Percentiles rank a stretch among this genome's conserved stretches.
Evolutionary conservation across 1,140 invertebrate genomes (phyloP).

Genomic region (Drosophila melanogaster): DNA sequence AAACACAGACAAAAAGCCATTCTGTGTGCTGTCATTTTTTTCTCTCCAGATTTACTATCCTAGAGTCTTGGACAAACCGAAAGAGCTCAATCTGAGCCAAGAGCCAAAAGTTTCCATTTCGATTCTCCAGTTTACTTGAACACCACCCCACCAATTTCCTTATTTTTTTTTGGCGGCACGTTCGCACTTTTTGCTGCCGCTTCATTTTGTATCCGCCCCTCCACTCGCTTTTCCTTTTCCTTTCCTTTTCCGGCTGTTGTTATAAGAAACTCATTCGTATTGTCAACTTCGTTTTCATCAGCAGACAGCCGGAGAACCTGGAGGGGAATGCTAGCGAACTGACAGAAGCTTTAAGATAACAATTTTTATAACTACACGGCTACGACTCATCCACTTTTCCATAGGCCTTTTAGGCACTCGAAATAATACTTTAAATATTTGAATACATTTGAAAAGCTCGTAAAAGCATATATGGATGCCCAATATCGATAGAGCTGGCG

Average conservation of each 20-base stretch:
- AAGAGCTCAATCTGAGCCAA: slow-evolving; percentile 72
- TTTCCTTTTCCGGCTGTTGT: slow-evolving; percentile 50
- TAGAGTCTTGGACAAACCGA: slow-evolving; percentile 31
- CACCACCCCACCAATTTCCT: slow-evolving; percentile 27
- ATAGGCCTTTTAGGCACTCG: slow-evolving; percentile 17
- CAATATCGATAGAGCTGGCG: too few species aligned
- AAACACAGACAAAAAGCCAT: slow-evolving; percentile 20
- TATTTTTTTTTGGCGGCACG: slow-evolving; percentile 41
- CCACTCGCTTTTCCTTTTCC: slow-evolving; percentile 16
- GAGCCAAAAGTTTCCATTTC: slow-evolving; percentile 44
- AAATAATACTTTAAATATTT: neutral
- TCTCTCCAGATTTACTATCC: slow-evolving; percentile 36
- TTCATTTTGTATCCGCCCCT: slow-evolving; percentile 35
- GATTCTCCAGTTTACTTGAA: slow-evolving; percentile 13
- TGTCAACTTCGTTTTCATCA: slow-evolving; percentile 82
- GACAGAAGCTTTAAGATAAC: slow-evolving; percentile 78
- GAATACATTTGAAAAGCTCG: neutral
- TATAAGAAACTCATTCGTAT: slow-evolving; percentile 82
- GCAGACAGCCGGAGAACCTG: slow-evolving; percentile 50
- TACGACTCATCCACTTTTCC: slow-evolving; percentile 25
- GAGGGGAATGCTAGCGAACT: slow-evolving; percentile 46
- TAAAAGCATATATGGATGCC: too few species aligned
- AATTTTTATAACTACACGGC: slow-evolving; percentile 79
- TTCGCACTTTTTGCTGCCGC: slow-evolving; percentile 32
- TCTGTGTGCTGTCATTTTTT: slow-evolving; percentile 32